Conservation (phyloP, 2,797 vertebrate species). For the Lateolabrax maculatus region DNA sequence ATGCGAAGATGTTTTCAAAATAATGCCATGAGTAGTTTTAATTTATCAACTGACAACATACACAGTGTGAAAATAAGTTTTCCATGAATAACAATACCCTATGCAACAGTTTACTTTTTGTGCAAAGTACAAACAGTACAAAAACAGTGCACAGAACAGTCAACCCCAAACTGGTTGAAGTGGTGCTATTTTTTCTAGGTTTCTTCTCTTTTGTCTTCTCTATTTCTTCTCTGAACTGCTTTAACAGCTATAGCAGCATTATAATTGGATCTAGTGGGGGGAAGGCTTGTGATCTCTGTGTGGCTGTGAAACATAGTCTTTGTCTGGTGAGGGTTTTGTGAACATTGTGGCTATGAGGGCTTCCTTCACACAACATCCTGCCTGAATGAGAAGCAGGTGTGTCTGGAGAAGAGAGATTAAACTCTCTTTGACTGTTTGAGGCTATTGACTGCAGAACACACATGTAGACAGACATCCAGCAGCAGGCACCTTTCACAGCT, state of each 20-base stretch:
- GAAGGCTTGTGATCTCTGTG: neutral
- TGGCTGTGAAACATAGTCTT: conserved; percentile 53
- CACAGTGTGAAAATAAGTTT: no score
- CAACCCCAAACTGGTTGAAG: no score
- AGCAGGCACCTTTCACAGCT: conserved; percentile 60
- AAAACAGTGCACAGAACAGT: no score
- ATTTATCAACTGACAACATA: no score
- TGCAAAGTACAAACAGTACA: no score
- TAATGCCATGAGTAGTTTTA: no score
- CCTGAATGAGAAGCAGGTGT: conserved; percentile 78
- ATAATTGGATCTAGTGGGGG: neutral
- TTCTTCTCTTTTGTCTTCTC: neutral
- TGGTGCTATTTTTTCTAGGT: no score
- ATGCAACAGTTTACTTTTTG: no score
- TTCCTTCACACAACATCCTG: conserved; percentile 54
- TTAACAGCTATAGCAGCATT: neutral
- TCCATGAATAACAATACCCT: no score
- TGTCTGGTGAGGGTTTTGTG: conserved; percentile 47
- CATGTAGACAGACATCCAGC: conserved; percentile 54
- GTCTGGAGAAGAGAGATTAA: conserved; percentile 66
- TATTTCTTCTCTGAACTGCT: neutral
- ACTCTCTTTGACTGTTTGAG: conserved; percentile 55
- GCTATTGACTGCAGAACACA: conserved; percentile 58
- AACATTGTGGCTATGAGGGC: conserved; percentile 37
- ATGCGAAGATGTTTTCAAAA: no score